Evolutionary conservation across 2,888 invertebrate genomes (phyloP).

Genomic region (Phytoseiulus persimilis): DNA sequence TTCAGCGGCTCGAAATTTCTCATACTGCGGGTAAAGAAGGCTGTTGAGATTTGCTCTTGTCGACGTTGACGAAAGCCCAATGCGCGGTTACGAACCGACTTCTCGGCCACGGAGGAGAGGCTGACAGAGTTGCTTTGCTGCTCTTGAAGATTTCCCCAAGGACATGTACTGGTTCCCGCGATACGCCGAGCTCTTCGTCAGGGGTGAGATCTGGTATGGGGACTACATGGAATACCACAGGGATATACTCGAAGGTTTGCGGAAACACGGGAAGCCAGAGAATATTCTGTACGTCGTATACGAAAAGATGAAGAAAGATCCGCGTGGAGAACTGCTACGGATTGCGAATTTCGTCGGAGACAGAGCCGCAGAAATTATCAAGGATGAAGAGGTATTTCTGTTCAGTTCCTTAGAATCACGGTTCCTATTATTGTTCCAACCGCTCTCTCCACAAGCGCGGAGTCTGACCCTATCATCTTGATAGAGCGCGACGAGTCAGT

Average conservation of each 20-base stretch:
- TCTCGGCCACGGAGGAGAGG: background rate
- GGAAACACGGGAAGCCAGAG: background rate
- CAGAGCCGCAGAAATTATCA: background rate
- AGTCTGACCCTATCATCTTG: no score
- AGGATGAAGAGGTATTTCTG: background rate
- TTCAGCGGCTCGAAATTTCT: background rate
- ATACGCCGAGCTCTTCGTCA: background rate
- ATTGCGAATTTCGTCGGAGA: slow-evolving; percentile 6
- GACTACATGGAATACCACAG: background rate
- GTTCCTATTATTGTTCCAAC: no score
- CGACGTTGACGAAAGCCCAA: no score
- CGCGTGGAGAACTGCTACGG: background rate
- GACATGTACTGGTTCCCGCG: background rate
- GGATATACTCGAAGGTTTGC: background rate
- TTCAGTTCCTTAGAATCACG: no score
- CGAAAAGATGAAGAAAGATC: slow-evolving; percentile 18
- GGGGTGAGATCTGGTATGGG: background rate
- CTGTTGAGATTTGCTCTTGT: no score
- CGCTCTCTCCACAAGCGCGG: no score
- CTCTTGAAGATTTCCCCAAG: background rate
- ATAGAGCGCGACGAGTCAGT: background rate
- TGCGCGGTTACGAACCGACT: no score
- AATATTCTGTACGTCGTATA: background rate
- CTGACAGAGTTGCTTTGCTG: background rate
- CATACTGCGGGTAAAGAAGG: no score